phyloP scores from a whole-genome alignment of 2,797 vertebrate species.

The Amniataba percoides region DNA sequence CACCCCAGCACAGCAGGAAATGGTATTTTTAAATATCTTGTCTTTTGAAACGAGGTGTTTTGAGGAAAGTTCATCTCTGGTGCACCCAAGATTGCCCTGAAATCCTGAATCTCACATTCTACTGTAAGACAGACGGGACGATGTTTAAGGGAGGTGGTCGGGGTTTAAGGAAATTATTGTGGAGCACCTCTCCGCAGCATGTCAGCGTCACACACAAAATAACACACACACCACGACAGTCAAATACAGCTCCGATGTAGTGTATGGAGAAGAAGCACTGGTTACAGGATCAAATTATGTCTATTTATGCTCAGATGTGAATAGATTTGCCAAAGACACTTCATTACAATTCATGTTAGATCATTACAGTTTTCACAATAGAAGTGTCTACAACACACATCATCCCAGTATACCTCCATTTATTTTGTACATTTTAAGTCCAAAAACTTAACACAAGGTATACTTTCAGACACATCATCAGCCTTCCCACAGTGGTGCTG shows the following conservation, averaged over 20 bases:
- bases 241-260: not conserved
- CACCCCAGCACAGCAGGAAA: conserved; percentile 47
- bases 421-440: too few species aligned
- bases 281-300: too few species aligned
- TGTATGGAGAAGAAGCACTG: not conserved
- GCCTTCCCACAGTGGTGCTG: not conserved
- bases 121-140: conserved; percentile 2
- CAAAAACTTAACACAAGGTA: not conserved
- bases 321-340: too few species aligned
- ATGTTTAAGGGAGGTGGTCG: not conserved
- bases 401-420: too few species aligned
- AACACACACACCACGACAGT: not conserved
- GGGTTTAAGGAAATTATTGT: not conserved
- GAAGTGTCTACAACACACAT: too few species aligned
- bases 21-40: conserved; percentile 41
- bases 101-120: conserved; percentile 26
- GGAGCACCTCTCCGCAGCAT: not conserved
- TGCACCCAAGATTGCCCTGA: conserved; percentile 25
- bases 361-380: too few species aligned
- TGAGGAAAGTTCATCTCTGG: conserved; percentile 46
- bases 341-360: too few species aligned
- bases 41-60: conserved; percentile 41
- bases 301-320: too few species aligned
- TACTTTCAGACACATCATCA: not conserved
- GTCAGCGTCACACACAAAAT: conserved; percentile 2